Evolutionary conservation across 2,797 vertebrate genomes (phyloP), one percentile per base, ranked within the genome.

Genomic region (Enteromius anoplus): DNA sequence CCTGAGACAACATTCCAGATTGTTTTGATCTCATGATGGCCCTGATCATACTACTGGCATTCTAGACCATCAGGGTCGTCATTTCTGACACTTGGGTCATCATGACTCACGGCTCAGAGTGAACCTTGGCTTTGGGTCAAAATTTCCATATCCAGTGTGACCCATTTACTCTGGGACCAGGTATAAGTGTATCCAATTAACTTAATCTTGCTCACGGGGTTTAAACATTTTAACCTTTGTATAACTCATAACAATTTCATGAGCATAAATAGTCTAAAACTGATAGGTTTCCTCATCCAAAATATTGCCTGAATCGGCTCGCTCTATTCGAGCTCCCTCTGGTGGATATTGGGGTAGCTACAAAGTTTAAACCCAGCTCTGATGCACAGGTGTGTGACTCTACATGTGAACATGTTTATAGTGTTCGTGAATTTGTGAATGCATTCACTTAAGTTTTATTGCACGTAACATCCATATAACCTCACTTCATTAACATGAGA

Each of bases 351-450:
- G 7, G 17, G 69, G 19, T 47, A 80, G 45, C 12, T 69, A 29
- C 42, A 75, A 3, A 4, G 4, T 47, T 51, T 23, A 77, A 73
- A 1, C 2, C 11, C 6, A 26, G 11, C n/a, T 14, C 12, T 83
- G 34, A 84, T 70, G 21, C 21, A 21, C 60, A 80, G 15, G 79
- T 53, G 37, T 55, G 34, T 21, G 15, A 42, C 10, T 58, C 34
- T 69, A n/a, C 9, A 42, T 42, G 40, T 10, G 23, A 60, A 32
- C 37, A 53, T 11, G 15, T 58, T 72, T 68, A 15, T 32, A 75
- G 77, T 60, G 76, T 86, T 88, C 40, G 19, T 47, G 47, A 21
- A 86, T 78, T 62, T 72, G 64, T 47, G 4, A 21, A 23, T 62
- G 14, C 32, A 62, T 32, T 8, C n/a, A 34, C 3, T 23, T 15